phyloP scores from a whole-genome alignment of 1,140 invertebrate species.

The Coenobita brevimanus region DNA sequence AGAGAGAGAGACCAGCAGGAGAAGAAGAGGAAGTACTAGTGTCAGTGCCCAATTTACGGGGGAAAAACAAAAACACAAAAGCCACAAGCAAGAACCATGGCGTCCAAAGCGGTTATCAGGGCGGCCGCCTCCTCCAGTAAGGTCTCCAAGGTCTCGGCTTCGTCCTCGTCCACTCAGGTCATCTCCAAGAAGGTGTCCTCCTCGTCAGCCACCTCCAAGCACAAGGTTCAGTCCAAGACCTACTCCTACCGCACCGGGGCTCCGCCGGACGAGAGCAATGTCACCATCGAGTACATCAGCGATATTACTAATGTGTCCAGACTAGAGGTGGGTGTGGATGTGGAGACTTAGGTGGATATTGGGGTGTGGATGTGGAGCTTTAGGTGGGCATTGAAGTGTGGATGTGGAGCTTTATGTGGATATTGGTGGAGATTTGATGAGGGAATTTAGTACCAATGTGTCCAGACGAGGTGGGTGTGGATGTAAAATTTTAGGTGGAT shows the following conservation, averaged over 20 bases:
- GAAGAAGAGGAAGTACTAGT: too few species aligned
- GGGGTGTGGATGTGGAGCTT: too few species aligned
- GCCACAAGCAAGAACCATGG: too few species aligned
- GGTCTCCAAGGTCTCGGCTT: neutral
- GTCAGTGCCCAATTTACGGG: too few species aligned
- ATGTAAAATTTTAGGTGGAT: neutral
- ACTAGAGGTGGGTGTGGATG: conserved; percentile 54
- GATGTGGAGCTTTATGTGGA: too few species aligned
- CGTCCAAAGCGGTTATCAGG: conserved; percentile 40
- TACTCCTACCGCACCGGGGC: conserved; percentile 47
- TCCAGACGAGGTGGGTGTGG: neutral
- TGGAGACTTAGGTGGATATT: neutral
- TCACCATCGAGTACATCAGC: conserved; percentile 50
- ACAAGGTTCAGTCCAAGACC: conserved; percentile 38
- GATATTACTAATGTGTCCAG: conserved; percentile 33
- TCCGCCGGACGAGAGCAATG: conserved; percentile 34
- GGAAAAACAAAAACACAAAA: too few species aligned
- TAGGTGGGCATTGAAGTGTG: too few species aligned
- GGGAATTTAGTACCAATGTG: too few species aligned
- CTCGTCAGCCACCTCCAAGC: neutral
- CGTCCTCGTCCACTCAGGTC: conserved; percentile 22
- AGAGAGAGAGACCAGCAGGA: too few species aligned
- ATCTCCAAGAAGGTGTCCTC: conserved; percentile 5
- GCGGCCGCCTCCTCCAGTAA: neutral
- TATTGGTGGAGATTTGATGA: too few species aligned